phyloP scores from a whole-genome alignment of 2,888 invertebrate genomes.

The Volucella inanis region DNA sequence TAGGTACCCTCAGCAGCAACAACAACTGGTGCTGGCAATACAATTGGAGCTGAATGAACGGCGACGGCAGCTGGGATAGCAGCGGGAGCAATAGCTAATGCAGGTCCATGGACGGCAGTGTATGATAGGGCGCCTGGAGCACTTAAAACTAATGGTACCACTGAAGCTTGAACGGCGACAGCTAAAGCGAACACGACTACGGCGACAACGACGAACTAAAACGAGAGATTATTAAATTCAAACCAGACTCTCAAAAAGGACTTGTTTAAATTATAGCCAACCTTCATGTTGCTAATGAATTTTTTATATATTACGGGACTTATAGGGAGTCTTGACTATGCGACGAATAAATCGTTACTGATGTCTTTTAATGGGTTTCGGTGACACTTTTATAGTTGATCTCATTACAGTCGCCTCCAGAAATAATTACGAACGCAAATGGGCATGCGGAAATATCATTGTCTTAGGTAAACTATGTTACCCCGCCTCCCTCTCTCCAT shows the following conservation, averaged over 20 bases:
- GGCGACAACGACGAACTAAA: slow-evolving; percentile 80
- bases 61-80: slow-evolving; percentile 71
- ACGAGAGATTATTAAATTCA: slow-evolving; percentile 33
- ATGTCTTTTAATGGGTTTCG: slow-evolving; percentile 72
- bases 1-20: slow-evolving; percentile 81
- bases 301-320: slow-evolving; percentile 62
- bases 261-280: slow-evolving; percentile 61
- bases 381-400: slow-evolving; percentile 67
- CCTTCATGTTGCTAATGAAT: slow-evolving; percentile 81
- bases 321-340: slow-evolving; percentile 76
- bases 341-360: slow-evolving; percentile 81
- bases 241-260: slow-evolving; percentile 1
- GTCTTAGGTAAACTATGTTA: slow-evolving; percentile 7
- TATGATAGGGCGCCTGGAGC: slow-evolving; percentile 68
- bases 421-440: slow-evolving; percentile 58
- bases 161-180: slow-evolving; percentile 79
- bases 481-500: background rate
- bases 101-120: slow-evolving; percentile 76
- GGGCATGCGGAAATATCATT: slow-evolving; percentile 58
- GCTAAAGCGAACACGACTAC: slow-evolving; percentile 83
- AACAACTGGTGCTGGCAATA: slow-evolving; percentile 76
- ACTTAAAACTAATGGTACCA: slow-evolving; percentile 77
- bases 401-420: slow-evolving; percentile 48
- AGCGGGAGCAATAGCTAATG: slow-evolving; percentile 75
- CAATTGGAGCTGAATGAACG: slow-evolving; percentile 75